phyloP scores from a whole-genome alignment of 2,888 invertebrate genomes.

The Napeogenes sylphis region DNA sequence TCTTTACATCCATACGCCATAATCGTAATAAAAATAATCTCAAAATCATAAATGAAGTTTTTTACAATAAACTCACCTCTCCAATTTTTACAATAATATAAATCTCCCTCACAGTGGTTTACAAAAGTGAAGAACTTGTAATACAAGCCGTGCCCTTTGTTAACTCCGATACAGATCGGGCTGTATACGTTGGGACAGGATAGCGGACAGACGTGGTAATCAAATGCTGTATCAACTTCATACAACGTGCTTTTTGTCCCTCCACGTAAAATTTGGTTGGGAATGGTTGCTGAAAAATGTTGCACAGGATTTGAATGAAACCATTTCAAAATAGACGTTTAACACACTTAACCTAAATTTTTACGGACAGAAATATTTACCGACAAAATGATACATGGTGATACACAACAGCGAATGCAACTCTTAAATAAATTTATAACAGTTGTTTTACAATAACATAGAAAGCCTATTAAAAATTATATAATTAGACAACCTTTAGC shows the following conservation, averaged over 20 bases:
- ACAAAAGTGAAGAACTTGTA: slow-evolving; percentile 51
- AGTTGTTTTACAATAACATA: no score
- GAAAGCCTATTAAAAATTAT: not conserved
- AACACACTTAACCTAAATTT: not conserved
- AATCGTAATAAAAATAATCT: no score
- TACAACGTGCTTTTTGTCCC: slow-evolving; percentile 36
- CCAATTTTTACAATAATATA: slow-evolving; percentile 52
- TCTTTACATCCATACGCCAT: no score
- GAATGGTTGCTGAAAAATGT: slow-evolving; percentile 11
- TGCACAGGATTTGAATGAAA: no score
- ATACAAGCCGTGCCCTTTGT: slow-evolving; percentile 44
- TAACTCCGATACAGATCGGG: slow-evolving; percentile 50
- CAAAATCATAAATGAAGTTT: no score
- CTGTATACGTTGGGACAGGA: slow-evolving; percentile 46
- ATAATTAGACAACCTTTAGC: not conserved
- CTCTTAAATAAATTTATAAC: no score
- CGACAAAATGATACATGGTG: no score
- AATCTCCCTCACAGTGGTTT: slow-evolving; percentile 52
- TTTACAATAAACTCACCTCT: slow-evolving; percentile 36
- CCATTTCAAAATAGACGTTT: not conserved
- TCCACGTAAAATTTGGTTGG: slow-evolving; percentile 12
- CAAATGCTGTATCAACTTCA: slow-evolving; percentile 38
- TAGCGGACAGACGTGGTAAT: slow-evolving; percentile 45
- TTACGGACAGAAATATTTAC: no score
- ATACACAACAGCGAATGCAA: no score